Evolutionary conservation across 1,140 invertebrate genomes (phyloP).

Genomic region (Drosophila mauritiana): DNA sequence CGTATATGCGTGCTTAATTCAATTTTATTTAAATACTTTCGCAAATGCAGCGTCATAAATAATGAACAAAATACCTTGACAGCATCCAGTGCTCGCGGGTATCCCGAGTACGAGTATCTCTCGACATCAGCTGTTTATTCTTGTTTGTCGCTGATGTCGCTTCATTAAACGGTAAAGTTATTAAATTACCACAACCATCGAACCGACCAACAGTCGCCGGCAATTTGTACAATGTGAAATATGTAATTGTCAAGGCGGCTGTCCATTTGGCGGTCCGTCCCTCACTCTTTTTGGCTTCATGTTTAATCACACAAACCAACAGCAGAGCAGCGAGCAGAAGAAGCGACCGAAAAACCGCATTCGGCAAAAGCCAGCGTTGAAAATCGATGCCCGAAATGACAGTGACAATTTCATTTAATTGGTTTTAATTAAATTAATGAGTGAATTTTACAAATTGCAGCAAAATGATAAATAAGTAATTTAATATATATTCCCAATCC

Average conservation of each 20-base stretch:
- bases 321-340: background rate
- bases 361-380: conserved; percentile 62
- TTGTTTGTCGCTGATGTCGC: conserved; percentile 57
- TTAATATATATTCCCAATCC: conserved; percentile 63
- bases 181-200: conserved; percentile 77
- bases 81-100: conserved; percentile 1
- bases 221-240: conserved; percentile 81
- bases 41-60: conserved; percentile 66
- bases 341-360: conserved; percentile 67
- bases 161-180: conserved; percentile 82
- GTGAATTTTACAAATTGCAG: conserved; percentile 83
- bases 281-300: conserved; percentile 43
- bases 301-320: conserved; percentile 57
- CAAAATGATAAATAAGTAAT: conserved; percentile 83
- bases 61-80: conserved; percentile 70
- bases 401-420: conserved; percentile 83
- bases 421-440: conserved; percentile 84
- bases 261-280: conserved; percentile 12
- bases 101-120: conserved; percentile 9
- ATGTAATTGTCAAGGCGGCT: conserved; percentile 79
- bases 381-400: conserved; percentile 82
- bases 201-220: conserved; percentile 60
- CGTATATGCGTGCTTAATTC: conserved; percentile 36
- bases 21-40: conserved; percentile 51
- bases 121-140: conserved; percentile 66